Evolutionary conservation across 2,888 invertebrate species (phyloP), one percentile per base, ranked within the genome.

Genomic region (Drosophila leonis): DNA sequence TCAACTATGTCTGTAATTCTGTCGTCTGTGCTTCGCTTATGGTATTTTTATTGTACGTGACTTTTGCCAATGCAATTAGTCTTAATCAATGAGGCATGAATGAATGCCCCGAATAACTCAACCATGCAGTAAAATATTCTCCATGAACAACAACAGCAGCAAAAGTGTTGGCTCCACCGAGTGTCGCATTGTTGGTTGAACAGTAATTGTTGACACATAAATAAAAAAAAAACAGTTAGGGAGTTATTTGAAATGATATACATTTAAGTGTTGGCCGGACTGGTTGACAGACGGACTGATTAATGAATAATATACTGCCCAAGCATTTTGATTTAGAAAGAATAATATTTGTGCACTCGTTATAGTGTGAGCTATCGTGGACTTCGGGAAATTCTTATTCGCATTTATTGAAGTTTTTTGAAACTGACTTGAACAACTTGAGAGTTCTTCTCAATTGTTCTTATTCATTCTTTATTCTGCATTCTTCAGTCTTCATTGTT

Each of bases 31-130:
- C 6, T 5, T 20, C 54, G 27, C 37, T 49, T 64, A 68, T 74
- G 51, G 66, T 35, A 65, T 63, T 29, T 29, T 69, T 61, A 57
- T 54, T 63, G 66, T 77, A 80, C 69, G 74, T 71, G 82, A 37
- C 56, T 49, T 64, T 55, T 55, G 61, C 31, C 61, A 82, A 72
- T 78, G 78, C 86, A 88, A 90, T 86, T 88, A 85, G 76, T 68
- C 78, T 73, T 75, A 88, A 88, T 90, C 83, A 88, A 72, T 68
- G 65, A 54, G 61, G 76, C 68, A 81, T 78, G 57, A 57, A 80
- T 61, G 66, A 83, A 67, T 63, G 72, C 46, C 31, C 44, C 42
- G 49, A 68, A 62, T 70, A 70, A 77, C 60, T 68, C 49, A 86
- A 44, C 63, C 87, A 73, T 78, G 55, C 46, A 72, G 52, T 56